Evolutionary conservation across 2,797 vertebrate species (phyloP).

Genomic region (Gambelia wislizenii): DNA sequence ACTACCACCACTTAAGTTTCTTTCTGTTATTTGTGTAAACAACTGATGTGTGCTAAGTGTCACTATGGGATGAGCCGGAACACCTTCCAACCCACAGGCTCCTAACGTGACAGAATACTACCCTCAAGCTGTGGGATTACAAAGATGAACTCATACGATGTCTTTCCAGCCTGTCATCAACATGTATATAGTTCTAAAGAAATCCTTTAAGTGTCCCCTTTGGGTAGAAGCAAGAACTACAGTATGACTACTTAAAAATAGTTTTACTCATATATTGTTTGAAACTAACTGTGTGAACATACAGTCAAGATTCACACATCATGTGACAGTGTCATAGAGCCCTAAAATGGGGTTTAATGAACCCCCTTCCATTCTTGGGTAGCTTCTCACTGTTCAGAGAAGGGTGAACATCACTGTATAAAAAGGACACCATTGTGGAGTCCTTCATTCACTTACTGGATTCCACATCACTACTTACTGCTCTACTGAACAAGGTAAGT

Average conservation of each 20-base stretch:
- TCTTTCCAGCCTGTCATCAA: no score
- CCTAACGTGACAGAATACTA: no score
- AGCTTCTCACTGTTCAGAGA: not conserved
- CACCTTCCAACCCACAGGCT: no score
- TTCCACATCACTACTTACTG: not conserved
- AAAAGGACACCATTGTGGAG: not conserved
- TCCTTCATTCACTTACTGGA: not conserved
- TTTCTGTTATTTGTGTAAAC: no score
- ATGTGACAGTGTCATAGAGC: no score
- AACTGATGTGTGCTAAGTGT: no score
- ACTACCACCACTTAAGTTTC: no score
- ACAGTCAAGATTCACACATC: not conserved
- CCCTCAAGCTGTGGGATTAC: no score
- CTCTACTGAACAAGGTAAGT: not conserved
- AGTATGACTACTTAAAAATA: not conserved
- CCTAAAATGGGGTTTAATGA: not conserved
- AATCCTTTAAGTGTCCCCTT: not conserved
- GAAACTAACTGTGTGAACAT: no score
- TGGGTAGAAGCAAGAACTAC: not conserved
- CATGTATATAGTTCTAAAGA: not conserved
- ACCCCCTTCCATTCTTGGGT: not conserved
- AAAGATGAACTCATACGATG: no score
- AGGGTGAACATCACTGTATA: not conserved
- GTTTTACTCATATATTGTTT: not conserved
- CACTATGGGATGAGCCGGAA: no score